Evolutionary conservation across 1,140 invertebrate genomes (phyloP), one percentile per base, ranked within the genome.

Genomic region (Zaprionus vittiger): DNA sequence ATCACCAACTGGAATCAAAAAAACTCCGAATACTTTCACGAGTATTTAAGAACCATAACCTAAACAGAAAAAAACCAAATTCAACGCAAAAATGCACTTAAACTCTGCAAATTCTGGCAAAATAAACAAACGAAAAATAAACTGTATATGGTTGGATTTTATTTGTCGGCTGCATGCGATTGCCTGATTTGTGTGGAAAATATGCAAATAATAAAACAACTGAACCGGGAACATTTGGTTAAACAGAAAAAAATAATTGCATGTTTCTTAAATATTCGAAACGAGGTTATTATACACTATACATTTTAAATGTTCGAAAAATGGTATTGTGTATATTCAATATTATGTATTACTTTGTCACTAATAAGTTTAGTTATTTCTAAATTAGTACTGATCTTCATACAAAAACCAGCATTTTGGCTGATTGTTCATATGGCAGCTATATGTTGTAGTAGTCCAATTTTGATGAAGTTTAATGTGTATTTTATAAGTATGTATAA

Each of bases 181-280:
- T 71, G 72, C 65, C 41, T 68, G 81, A 79, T 75, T 82, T 82
- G 80, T 66, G 70, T 62, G 28, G 20, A 69, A 83, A 83, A 79
- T 79, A 83, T 83, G 80, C 80, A 83, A 83, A 83, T 83, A 82
- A 65, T 68, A 41, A 71, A 83, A 67, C 65, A 22, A 54, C 26
- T 67, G 52, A 79, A 52, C 49, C 34, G 68, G 73, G 26, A 73
- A 54, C 61, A 37, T 60, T 49, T 47, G 60, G 31, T 44, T 34
- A n/a, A 61, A 28, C 26, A 9, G 64, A 81, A 24, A 37, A 41
- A 31, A 60, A 73, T 61, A 47, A 17, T 54, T 4, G 4, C 14
- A 41, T 15, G 11, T 6, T 11, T 47, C 17, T 24, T 5, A 15
- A 26, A 11, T 20, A 26, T 2, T 6, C 14, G 5, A 41, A 7